A percentile compares a stretch with the other conserved stretches of the same genome.
phyloP scores from a whole-genome alignment of 1,140 invertebrate genomes.

The Sitophilus oryzae region DNA sequence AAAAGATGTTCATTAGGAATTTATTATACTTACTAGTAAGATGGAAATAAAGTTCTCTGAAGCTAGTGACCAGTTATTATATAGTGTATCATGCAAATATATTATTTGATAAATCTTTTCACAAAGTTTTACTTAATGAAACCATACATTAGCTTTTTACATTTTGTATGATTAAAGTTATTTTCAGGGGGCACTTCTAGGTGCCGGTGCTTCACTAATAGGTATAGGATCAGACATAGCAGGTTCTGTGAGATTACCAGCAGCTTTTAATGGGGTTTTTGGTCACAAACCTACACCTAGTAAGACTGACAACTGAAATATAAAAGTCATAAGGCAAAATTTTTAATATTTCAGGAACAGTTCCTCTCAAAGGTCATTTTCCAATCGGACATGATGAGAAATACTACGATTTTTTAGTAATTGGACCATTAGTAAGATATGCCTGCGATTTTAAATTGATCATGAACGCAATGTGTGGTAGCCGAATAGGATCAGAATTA shows the following conservation, averaged over 20 bases:
- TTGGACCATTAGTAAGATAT: constrained; percentile 77
- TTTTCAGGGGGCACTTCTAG: constrained; percentile 61
- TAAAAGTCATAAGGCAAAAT: not conserved
- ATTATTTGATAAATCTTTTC: too few relatives aligned
- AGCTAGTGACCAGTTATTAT: too few relatives aligned
- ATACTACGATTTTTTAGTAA: constrained; percentile 33
- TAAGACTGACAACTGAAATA: constrained; percentile 36
- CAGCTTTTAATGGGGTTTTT: constrained; percentile 79
- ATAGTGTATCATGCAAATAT: too few relatives aligned
- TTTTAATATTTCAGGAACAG: constrained; percentile 44
- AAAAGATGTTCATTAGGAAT: too few relatives aligned
- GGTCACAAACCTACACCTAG: constrained; percentile 79
- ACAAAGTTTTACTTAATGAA: too few relatives aligned
- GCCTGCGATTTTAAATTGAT: constrained; percentile 64
- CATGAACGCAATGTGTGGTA: constrained; percentile 54
- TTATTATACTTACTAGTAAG: too few relatives aligned
- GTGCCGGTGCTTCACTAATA: constrained; percentile 65
- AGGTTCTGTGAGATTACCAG: constrained; percentile 79
- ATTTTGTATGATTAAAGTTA: too few relatives aligned
- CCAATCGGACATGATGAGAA: constrained; percentile 48
- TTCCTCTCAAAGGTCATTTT: constrained; percentile 54
- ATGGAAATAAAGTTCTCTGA: too few relatives aligned
- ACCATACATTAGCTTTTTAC: too few relatives aligned
- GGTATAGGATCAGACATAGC: constrained; percentile 84
- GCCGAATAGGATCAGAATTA: constrained; percentile 45